phyloP scores from a whole-genome alignment of 2,797 vertebrate species.

The Xiphophorus birchmanni region DNA sequence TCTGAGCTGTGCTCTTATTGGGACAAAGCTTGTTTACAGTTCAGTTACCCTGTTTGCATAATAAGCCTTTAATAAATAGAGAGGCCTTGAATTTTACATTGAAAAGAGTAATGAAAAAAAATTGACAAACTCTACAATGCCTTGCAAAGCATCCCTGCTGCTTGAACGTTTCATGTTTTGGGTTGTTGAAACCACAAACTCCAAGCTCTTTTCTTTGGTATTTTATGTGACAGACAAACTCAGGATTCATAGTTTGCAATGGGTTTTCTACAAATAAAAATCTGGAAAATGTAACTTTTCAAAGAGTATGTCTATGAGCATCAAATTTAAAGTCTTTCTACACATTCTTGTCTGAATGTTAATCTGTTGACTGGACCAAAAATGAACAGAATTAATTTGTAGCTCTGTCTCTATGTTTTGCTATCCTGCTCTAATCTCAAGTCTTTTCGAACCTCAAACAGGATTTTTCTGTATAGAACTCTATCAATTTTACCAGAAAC shows the following conservation, averaged over 20 bases:
- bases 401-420: background rate
- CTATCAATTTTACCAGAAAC: background rate
- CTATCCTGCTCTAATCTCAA: background rate
- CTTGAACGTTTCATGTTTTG: background rate
- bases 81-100: constrained; percentile 56
- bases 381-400: background rate
- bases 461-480: background rate
- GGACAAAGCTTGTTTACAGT: constrained; percentile 48
- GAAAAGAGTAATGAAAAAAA: constrained; percentile 37
- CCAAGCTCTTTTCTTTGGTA: background rate
- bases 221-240: background rate
- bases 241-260: background rate
- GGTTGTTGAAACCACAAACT: background rate
- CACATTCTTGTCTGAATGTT: background rate
- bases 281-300: background rate
- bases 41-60: constrained; percentile 54
- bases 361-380: background rate
- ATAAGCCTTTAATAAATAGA: constrained; percentile 58
- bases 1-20: constrained; percentile 61
- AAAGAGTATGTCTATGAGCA: background rate
- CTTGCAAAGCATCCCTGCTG: background rate
- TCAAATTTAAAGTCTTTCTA: background rate
- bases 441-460: background rate
- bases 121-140: constrained; percentile 22
- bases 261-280: background rate